Evolutionary conservation across 2,797 vertebrate species (phyloP).

Genomic region (Echeneis naucrates): DNA sequence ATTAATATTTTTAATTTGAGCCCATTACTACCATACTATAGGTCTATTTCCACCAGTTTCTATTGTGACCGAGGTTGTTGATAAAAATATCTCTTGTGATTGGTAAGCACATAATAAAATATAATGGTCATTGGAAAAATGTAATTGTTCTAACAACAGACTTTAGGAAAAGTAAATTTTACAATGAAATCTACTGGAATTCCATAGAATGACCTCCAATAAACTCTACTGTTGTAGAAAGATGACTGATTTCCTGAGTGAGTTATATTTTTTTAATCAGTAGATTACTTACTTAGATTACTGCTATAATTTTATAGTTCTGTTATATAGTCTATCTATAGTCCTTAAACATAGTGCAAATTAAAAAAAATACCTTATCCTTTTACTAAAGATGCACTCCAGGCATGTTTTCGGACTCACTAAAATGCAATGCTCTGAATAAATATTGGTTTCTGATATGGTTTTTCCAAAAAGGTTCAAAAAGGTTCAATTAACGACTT

Average conservation of each 20-base stretch:
- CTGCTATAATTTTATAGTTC: neutral
- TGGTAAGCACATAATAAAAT: neutral
- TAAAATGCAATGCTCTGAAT: neutral
- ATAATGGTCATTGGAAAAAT: neutral
- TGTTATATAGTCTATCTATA: neutral
- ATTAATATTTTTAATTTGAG: no score
- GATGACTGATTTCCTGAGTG: neutral
- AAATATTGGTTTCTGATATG: neutral
- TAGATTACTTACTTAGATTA: neutral
- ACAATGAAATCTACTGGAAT: neutral
- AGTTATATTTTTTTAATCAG: no score
- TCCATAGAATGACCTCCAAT: neutral
- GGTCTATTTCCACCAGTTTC: no score
- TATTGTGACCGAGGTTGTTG: no score
- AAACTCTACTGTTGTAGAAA: neutral
- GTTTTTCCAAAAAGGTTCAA: neutral
- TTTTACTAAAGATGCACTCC: neutral
- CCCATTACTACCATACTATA: no score
- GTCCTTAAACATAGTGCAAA: neutral
- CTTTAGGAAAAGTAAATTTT: neutral
- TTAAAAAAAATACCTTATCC: neutral
- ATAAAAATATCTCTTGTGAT: neutral
- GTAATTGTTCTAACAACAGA: neutral
- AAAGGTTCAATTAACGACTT: neutral
- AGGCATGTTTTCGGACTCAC: neutral